Base-by-base conservation (phyloP, 2,113 vertebrate genomes). In the Aegypius monachus region DNA sequence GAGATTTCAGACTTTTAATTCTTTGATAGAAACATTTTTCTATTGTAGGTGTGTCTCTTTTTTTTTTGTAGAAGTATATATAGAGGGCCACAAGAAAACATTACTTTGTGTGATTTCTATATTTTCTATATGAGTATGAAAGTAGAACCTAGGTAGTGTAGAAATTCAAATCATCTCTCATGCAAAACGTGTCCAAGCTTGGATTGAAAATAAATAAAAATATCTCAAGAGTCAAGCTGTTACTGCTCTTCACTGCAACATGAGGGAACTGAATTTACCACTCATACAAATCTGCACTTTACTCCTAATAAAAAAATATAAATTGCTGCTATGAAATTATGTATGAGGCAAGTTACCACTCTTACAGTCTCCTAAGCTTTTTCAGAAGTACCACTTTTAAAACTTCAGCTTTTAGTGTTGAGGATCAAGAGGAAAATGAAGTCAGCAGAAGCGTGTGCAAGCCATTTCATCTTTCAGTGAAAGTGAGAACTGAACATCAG, bases 181-280 rank as follows among this genome's bases (percentile, higher is more conserved):
- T 42, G 36, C 65, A 81, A 40, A 93, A 86, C 36, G 8, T 86
- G 45, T 71, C 42, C 17, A 55, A 66, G 15, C 31, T 40, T 71
- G 40, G 16, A 68, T 7, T 77, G 42, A 87, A 97, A 91, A 78
- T 62, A 91, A 91, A 84, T 84, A 58, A 84, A 95, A 95, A 36
- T 81, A 59, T 48, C 31, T 85, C 19, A 47, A 26, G 72, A 81
- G 26, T 71, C 43, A 90, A 67, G 29, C 55, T 70, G 19, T 81
- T 92, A 32, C 11, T 66, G 20, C 38, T 87, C 52, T 82, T 89
- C 40, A 61, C 50, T 79, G 18, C 40, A 72, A 26, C 59, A n/a
- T 53, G n/a, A 74, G 31, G 48, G 81, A 61, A 43, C 45, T 61
- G 55, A 74, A 79, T 93, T 93, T 93, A 62, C 61, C 59, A 80